Evolutionary conservation across 2,888 invertebrate genomes (phyloP), one percentile per base, ranked within the genome.

Genomic region (Epsilonema sp.): DNA sequence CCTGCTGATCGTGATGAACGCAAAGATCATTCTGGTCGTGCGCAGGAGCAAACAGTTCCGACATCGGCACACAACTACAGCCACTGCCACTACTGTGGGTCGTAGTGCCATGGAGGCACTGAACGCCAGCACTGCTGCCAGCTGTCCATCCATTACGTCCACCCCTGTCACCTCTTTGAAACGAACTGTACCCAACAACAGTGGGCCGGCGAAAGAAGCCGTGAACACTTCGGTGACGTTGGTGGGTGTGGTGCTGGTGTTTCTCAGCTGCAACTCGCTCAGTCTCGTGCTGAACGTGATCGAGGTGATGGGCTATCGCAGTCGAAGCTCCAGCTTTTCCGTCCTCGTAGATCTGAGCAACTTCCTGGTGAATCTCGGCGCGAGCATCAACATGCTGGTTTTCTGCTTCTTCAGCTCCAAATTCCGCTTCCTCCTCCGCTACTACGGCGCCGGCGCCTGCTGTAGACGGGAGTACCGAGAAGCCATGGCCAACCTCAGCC

Each of bases 151-250:
- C n/a, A n/a, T n/a, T n/a, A n/a, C n/a, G n/a, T n/a, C n/a, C n/a
- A n/a, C n/a, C n/a, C n/a, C n/a, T n/a, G n/a, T n/a, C n/a, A n/a
- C n/a, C n/a, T n/a, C n/a, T n/a, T n/a, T n/a, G n/a, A n/a, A n/a
- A n/a, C n/a, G n/a, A n/a, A n/a, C n/a, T n/a, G n/a, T n/a, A n/a
- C 31, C 31, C 8, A 31, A 31, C 16, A 31, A 31, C 8, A 31
- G 16, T 11, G 47, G 45, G 26, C n/a, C n/a, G 31, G 42, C 43
- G 19, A 47, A 47, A 23, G 47, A 67, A 50, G n/a, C n/a, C n/a
- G 65, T 65, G 53, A 67, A 66, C 55, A 64, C 66, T 4, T 66
- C 66, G 19, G 59, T 66, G 22, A 67, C 67, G 67, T 54, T 67
- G 11, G 62, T 65, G 3, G 60, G 61, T n/a, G 62, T 67, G 2